phyloP scores from a whole-genome alignment of 2,797 vertebrate species.

The Melanotaenia parkinsoni region DNA sequence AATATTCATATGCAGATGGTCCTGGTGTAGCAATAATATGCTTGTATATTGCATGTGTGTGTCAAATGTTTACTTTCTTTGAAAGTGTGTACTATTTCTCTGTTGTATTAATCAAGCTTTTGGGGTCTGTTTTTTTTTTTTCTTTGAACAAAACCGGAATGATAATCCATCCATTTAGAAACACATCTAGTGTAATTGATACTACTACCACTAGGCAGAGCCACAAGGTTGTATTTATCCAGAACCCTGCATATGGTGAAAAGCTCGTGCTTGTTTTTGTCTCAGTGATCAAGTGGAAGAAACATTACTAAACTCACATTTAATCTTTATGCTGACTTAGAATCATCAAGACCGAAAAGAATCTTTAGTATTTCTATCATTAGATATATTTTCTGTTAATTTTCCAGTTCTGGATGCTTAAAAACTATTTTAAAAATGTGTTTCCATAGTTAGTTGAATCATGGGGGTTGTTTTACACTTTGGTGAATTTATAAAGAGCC shows the following conservation, averaged over 20 bases:
- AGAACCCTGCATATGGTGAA: constrained; percentile 16
- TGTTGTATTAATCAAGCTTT: background rate
- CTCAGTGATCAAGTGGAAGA: background rate
- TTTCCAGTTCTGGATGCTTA: constrained; percentile 1
- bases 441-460: constrained; percentile 12
- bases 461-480: constrained; percentile 48
- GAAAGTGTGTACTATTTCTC: background rate
- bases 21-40: background rate
- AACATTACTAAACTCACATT: constrained; percentile 9
- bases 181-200: constrained; percentile 57
- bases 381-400: background rate
- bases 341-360: constrained; percentile 8
- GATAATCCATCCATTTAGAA: constrained; percentile 9
- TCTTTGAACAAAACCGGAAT: constrained; percentile 16
- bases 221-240: constrained; percentile 43
- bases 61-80: background rate
- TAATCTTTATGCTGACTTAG: background rate
- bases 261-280: constrained; percentile 21
- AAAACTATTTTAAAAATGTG: background rate
- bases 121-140: constrained; percentile 2
- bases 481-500: constrained; percentile 43
- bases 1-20: background rate
- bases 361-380: no score
- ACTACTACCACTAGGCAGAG: constrained; percentile 70
- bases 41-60: background rate